phyloP scores from a whole-genome alignment of 2,797 vertebrate species.

The Neosilurus mollespiculum region DNA sequence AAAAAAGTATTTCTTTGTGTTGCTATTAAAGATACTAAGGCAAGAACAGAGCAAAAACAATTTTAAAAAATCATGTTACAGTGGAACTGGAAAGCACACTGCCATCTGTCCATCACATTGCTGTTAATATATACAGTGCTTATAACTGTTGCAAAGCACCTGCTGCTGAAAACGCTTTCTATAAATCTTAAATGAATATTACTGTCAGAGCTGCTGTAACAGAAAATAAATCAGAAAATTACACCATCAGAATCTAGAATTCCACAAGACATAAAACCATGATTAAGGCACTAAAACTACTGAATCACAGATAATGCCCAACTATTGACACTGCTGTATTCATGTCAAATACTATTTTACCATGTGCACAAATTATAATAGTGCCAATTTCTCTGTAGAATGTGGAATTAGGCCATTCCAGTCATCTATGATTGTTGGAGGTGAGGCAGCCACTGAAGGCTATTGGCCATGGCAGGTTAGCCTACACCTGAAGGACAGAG shows the following conservation, averaged over 20 bases:
- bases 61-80: not conserved
- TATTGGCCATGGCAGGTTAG: conserved; percentile 97
- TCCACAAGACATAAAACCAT: not conserved
- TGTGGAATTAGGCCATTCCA: conserved; percentile 80
- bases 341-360: not conserved
- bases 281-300: too few species aligned
- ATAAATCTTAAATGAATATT: not conserved
- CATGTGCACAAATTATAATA: not conserved
- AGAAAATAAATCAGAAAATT: not conserved
- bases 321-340: not conserved
- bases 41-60: not conserved
- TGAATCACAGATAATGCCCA: not conserved
- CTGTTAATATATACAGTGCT: not conserved
- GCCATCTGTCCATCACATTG: not conserved
- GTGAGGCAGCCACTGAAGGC: conserved; percentile 74
- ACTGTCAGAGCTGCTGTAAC: not conserved
- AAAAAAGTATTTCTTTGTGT: not conserved
- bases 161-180: not conserved
- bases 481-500: conserved; percentile 75
- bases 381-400: conserved; percentile 66
- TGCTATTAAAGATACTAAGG: not conserved
- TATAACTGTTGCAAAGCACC: not conserved
- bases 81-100: not conserved
- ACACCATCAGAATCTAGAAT: not conserved
- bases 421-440: conserved; percentile 84